These are phyloP conservation scores for Thymelicus acteon DNA, from an alignment of 2,888 invertebrate species.

Conservation along the genomic window DNA sequence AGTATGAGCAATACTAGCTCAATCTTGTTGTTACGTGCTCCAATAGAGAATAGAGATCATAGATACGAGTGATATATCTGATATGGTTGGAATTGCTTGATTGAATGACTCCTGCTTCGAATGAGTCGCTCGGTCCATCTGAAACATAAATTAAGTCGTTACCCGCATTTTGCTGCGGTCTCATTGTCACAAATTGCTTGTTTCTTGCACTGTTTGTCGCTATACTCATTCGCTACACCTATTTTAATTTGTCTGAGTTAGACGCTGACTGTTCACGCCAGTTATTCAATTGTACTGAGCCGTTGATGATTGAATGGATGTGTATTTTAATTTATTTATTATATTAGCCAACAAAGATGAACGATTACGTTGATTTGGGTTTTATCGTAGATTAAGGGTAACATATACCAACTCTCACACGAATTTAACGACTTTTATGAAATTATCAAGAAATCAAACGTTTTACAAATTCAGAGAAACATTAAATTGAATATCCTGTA, in stretches of 20 bases:
- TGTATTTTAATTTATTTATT: constrained; percentile 7
- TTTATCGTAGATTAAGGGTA: too few species aligned
- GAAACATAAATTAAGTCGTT: constrained; percentile 34
- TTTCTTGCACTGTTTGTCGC: constrained; percentile 14
- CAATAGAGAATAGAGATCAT: constrained; percentile 16
- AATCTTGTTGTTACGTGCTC: constrained; percentile 6
- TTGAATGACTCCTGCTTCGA: constrained; percentile 14
- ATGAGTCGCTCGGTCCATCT: constrained; percentile 14
- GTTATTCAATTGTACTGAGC: background rate
- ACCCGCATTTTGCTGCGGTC: constrained; percentile 34
- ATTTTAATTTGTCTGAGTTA: constrained; percentile 31
- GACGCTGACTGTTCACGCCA: background rate
- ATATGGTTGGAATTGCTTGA: constrained; percentile 25
- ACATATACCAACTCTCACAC: too few species aligned
- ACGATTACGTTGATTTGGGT: too few species aligned
- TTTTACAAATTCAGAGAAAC: too few species aligned
- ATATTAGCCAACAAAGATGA: background rate
- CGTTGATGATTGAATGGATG: background rate
- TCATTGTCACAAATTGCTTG: constrained; percentile 22
- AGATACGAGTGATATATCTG: constrained; percentile 19
- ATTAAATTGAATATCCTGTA: too few species aligned
- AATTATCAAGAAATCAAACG: too few species aligned
- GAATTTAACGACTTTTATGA: too few species aligned
- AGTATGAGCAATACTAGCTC: constrained; percentile 7
- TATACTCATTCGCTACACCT: constrained; percentile 21